Conservation (phyloP, 1,140 invertebrate genomes). For the Adoxophyes honmai region DNA sequence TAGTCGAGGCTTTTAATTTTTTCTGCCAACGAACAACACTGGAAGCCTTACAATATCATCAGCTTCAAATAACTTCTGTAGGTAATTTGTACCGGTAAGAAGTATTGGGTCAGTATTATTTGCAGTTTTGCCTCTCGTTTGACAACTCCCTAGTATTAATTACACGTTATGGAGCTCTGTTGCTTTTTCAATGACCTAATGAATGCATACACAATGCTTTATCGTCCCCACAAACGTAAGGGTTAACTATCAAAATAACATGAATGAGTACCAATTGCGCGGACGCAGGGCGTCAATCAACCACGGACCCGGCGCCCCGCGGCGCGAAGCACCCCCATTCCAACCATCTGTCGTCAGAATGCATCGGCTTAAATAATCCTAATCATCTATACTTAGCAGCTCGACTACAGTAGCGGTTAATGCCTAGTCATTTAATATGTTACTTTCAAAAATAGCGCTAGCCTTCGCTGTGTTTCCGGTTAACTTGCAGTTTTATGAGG, state of each 20-base stretch:
- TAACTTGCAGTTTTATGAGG: not conserved
- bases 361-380: not conserved
- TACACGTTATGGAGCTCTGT: not conserved
- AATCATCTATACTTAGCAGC: no score
- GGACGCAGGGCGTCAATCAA: conserved; percentile 2
- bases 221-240: conserved; percentile 1
- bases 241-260: conserved; percentile 11
- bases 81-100: no score
- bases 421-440: no score
- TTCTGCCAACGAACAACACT: conserved; percentile 22
- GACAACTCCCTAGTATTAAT: no score
- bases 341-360: conserved; percentile 9
- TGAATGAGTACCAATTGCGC: conserved; percentile 8
- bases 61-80: not conserved
- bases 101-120: no score
- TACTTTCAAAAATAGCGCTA: not conserved
- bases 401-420: no score
- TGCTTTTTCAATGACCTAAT: not conserved
- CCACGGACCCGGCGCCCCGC: not conserved
- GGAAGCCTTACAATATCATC: no score
- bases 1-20: conserved; percentile 57
- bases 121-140: no score
- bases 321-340: not conserved
- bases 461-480: not conserved
- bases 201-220: conserved; percentile 4